A percentile compares a stretch with the other conserved stretches of the same genome.
phyloP scores from a whole-genome alignment of 2,888 invertebrate genomes.

The Hedychridium roseum region DNA sequence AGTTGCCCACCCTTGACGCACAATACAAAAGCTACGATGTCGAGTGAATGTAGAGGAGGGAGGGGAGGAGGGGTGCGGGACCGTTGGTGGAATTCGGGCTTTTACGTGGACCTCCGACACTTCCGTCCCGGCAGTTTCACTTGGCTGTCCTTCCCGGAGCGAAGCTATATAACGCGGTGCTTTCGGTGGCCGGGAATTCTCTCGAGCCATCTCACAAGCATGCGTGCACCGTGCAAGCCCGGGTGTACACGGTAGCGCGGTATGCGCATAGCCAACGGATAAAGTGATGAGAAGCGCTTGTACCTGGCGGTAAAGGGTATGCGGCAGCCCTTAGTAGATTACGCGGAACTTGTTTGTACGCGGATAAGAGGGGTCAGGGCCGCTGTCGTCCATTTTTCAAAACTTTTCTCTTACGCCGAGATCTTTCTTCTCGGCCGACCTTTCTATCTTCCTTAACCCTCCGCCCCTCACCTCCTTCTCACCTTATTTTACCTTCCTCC shows the following conservation, averaged over 20 bases:
- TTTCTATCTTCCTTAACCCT: not conserved
- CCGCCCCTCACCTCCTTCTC: not conserved
- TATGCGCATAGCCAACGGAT: not conserved
- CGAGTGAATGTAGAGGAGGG: not conserved
- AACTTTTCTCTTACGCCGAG: slow-evolving; percentile 19
- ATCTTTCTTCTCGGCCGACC: not conserved
- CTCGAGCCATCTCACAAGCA: not conserved
- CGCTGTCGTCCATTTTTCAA: slow-evolving; percentile 33
- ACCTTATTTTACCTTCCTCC: not conserved
- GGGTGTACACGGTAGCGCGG: not conserved
- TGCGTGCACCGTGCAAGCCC: slow-evolving; percentile 1
- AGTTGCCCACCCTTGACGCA: not conserved
- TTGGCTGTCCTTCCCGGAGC: slow-evolving; percentile 13
- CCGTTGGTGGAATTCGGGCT: slow-evolving; percentile 20
- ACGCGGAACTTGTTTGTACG: slow-evolving; percentile 34
- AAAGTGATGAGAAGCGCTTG: slow-evolving; percentile 14
- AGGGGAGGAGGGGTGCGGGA: slow-evolving; percentile 3
- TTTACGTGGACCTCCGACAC: slow-evolving; percentile 14
- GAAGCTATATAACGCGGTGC: slow-evolving; percentile 2
- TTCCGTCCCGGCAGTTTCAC: slow-evolving; percentile 6
- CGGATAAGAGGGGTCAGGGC: slow-evolving; percentile 30
- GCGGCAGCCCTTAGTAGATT: slow-evolving; percentile 22
- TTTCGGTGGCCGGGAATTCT: slow-evolving; percentile 1
- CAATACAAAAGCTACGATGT: slow-evolving; percentile 9
- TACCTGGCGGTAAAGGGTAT: slow-evolving; percentile 6